These are phyloP conservation scores for Isichthys henryi DNA, from an alignment of 2,113 vertebrate species.

Conservation along the genomic window DNA sequence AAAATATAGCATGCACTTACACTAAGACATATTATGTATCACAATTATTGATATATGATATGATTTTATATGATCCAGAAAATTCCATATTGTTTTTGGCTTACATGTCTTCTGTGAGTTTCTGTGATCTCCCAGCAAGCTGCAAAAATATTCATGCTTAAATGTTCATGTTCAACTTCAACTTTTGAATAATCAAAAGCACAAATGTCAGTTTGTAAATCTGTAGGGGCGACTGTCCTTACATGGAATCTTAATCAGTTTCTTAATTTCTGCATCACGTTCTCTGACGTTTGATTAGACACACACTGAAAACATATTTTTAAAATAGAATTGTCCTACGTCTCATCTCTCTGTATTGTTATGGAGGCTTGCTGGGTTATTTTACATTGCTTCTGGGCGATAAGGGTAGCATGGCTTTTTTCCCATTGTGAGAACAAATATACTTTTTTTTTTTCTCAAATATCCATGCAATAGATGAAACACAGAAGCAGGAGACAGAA, in stretches of 20 bases:
- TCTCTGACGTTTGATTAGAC: conserved; percentile 54
- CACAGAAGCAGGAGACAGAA: conserved; percentile 23
- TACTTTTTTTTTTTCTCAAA: neutral
- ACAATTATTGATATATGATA: neutral
- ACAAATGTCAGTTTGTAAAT: neutral
- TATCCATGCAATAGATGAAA: neutral
- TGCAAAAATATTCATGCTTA: neutral
- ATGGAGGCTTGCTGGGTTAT: conserved; percentile 47
- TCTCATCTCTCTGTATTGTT: conserved; percentile 52
- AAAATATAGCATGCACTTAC: neutral
- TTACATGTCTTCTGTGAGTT: neutral
- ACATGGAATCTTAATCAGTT: neutral
- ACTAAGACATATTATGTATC: neutral
- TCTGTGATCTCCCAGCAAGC: neutral
- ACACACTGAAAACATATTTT: conserved; percentile 44
- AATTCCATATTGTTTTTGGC: neutral
- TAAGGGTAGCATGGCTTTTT: conserved; percentile 24
- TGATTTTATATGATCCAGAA: neutral
- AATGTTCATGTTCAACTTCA: neutral
- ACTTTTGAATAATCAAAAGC: neutral
- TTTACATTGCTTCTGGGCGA: conserved; percentile 33
- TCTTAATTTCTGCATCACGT: conserved; percentile 49
- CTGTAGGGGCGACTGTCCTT: neutral
- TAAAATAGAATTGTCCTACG: conserved; percentile 41
- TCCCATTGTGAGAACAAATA: conserved; percentile 43